Evolutionary conservation across 2,113 vertebrate genomes (phyloP).

Genomic region (Callipepla squamata): DNA sequence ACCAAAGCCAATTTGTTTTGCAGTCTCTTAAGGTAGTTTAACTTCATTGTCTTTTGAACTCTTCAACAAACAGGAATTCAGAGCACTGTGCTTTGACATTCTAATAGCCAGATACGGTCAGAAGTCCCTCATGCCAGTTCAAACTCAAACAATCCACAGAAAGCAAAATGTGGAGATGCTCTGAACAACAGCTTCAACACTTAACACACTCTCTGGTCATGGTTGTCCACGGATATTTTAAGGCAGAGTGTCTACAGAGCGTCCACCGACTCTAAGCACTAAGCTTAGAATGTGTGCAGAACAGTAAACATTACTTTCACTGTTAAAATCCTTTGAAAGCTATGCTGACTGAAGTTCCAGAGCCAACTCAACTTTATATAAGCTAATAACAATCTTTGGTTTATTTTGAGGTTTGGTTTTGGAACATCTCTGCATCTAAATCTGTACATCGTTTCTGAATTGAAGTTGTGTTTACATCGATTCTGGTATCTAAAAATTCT

Average conservation of each 20-base stretch:
- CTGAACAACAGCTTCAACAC: not conserved
- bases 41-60: not conserved
- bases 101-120: not conserved
- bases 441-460: not conserved
- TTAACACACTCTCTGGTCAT: not conserved
- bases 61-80: not conserved
- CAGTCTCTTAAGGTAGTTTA: not conserved
- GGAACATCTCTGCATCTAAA: not conserved
- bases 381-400: not conserved
- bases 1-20: not conserved
- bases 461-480: not conserved
- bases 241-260: fast-evolving
- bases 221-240: not conserved
- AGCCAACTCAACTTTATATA: not conserved
- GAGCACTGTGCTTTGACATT: fast-evolving
- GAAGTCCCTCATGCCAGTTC: not conserved
- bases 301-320: not conserved
- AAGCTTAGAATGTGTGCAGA: too few species aligned
- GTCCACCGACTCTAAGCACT: not conserved
- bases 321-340: not conserved
- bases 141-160: not conserved
- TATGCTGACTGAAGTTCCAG: not conserved
- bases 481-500: not conserved
- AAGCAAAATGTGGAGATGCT: not conserved
- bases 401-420: not conserved